Base-by-base conservation (phyloP, 2,888 invertebrate species). In the Clistopyga incitator region DNA sequence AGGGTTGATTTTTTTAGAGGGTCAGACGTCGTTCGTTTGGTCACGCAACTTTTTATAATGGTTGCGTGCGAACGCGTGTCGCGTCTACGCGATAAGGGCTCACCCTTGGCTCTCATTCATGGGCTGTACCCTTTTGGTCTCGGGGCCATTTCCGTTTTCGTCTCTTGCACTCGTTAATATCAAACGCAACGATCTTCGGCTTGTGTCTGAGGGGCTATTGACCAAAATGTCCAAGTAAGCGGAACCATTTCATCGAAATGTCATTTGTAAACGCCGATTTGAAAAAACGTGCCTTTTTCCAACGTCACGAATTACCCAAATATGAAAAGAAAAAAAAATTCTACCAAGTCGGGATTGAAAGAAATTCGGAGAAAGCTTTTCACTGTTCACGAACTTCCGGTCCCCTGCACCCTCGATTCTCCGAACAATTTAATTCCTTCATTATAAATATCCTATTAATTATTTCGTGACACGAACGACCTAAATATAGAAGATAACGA, bases 21-120 rank as follows among this genome's bases (percentile, higher is more conserved):
- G 82, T 82, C 71, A 65, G 79, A 82, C 82, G 34, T 18, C 59
- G 59, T 25, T 74, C 79, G 61, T 68, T 81, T 79, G 84, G 87
- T 87, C 89, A 86, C 86, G 86, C 86, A 82, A 88, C 76, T 87
- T 89, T 87, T 87, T 88, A 86, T 80, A 78, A 84, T 23, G 42
- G 84, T 67, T 64, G 78, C 84, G 85, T 88, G 88, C 81, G 86
- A 89, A 89, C 85, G 84, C 70, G 68, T 52, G 52, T 59, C 71
- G 77, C 78, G 70, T 84, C 84, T 75, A 71, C 38, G 76, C 81
- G 87, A 88, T 86, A 88, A 86, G 71, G 67, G n/a, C n/a, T 85
- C 65, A 79, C 68, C 82, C 81, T 81, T 76, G 61, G 74, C 56
- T 68, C 78, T 71, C 54, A 65, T 56, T 77, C 76, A 82, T 67